A percentile compares a stretch with the other conserved stretches of the same genome.
Conservation (phyloP, 2,888 invertebrate species). For the Drosophila fungiperda region DNA sequence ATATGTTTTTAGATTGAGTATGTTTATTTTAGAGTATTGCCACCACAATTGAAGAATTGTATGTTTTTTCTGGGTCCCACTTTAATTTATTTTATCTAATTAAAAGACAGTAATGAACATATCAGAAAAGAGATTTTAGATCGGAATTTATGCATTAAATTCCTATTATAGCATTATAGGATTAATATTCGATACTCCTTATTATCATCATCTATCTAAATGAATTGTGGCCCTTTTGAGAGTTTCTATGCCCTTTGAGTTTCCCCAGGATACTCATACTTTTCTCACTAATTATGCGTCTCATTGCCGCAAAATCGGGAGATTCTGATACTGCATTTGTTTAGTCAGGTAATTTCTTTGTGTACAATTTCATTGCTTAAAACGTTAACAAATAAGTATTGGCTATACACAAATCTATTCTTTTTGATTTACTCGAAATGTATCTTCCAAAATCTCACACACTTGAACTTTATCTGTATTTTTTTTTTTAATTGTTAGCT, state of each 20-base stretch:
- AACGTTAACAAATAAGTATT: too few relatives aligned
- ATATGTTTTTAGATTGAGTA: background rate
- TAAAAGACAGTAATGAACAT: background rate
- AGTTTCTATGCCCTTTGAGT: background rate
- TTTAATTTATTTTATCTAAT: background rate
- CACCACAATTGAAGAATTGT: too few relatives aligned
- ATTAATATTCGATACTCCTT: background rate
- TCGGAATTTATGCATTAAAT: too few relatives aligned
- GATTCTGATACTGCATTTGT: background rate
- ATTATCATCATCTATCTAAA: background rate
- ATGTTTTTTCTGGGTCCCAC: background rate
- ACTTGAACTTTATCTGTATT: too few relatives aligned
- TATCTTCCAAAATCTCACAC: too few relatives aligned
- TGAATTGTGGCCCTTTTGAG: too few relatives aligned
- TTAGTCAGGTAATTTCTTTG: background rate
- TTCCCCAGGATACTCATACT: background rate
- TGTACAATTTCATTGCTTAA: background rate
- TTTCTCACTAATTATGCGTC: background rate
- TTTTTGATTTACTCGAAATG: too few relatives aligned
- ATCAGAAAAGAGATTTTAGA: background rate
- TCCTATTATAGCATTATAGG: too few relatives aligned
- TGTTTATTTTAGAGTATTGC: background rate
- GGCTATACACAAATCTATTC: too few relatives aligned
- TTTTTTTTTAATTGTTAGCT: too few relatives aligned
- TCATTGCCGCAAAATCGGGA: background rate